A percentile compares a stretch with the other conserved stretches of the same genome.
Conservation (phyloP, 2,888 invertebrate species). For the Saturnia pavonia region DNA sequence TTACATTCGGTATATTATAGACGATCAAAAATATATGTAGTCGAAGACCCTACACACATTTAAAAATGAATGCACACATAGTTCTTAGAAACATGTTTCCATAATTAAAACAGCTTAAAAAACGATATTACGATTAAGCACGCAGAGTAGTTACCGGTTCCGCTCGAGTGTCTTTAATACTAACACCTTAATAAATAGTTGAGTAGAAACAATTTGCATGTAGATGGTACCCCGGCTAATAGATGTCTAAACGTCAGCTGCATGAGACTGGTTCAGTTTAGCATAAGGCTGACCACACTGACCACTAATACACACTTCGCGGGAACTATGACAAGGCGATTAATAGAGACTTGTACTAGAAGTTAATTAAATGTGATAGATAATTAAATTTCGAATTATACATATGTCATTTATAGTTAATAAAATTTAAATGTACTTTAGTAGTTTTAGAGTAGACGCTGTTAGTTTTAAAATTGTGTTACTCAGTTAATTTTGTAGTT, state of each 20-base stretch:
- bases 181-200: slow-evolving; percentile 50
- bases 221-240: slow-evolving; percentile 63
- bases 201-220: slow-evolving; percentile 63
- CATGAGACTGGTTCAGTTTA: slow-evolving; percentile 63
- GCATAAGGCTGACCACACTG: slow-evolving; percentile 62
- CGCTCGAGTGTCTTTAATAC: slow-evolving; percentile 40
- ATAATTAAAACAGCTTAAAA: slow-evolving; percentile 24
- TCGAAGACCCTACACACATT: slow-evolving; percentile 20
- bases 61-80: slow-evolving; percentile 26
- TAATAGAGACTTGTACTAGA: slow-evolving; percentile 31
- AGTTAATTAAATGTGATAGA: background rate
- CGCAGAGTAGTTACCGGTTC: slow-evolving; percentile 21
- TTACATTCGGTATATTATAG: background rate
- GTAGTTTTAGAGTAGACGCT: background rate
- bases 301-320: slow-evolving; percentile 60
- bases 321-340: slow-evolving; percentile 45
- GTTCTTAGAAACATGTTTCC: slow-evolving; percentile 16
- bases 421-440: background rate
- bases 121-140: slow-evolving; percentile 26
- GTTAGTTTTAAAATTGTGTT: background rate
- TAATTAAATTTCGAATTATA: background rate
- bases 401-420: background rate
- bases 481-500: background rate
- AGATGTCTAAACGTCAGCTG: slow-evolving; percentile 65
- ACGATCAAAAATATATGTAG: slow-evolving; percentile 7